These are phyloP conservation scores for Prunella strophiata DNA, from an alignment of 2,797 vertebrate genomes.

Conservation along the genomic window DNA sequence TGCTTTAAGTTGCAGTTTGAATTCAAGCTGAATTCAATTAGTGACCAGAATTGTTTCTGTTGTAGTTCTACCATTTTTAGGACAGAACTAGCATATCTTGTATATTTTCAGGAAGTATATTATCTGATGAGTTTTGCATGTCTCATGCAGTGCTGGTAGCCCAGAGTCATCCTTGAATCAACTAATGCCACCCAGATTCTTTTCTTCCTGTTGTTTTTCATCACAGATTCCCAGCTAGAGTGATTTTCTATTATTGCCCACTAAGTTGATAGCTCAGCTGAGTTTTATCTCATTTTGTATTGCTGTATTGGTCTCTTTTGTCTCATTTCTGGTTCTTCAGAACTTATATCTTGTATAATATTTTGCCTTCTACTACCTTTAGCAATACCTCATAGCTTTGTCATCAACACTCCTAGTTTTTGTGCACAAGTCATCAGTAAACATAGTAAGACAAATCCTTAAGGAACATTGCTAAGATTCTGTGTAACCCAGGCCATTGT, in stretches of 20 bases:
- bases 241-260: background rate
- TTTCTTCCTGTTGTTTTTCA: background rate
- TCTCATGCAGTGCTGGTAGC: background rate
- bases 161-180: background rate
- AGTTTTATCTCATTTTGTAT: background rate
- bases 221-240: background rate
- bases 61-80: background rate
- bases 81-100: background rate
- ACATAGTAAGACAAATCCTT: background rate
- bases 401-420: background rate
- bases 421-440: background rate
- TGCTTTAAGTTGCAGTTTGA: background rate
- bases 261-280: background rate
- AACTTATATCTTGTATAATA: background rate
- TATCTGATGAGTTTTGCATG: background rate
- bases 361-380: background rate
- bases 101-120: background rate
- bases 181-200: background rate
- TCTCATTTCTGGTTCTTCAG: background rate
- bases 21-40: background rate
- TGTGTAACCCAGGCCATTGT: background rate
- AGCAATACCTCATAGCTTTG: background rate
- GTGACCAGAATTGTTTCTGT: background rate
- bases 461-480: accelerated
- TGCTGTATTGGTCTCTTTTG: background rate